A percentile compares a stretch with the other conserved stretches of the same genome.
phyloP scores from a whole-genome alignment of 2,113 vertebrate genomes.

The Suncus etruscus region DNA sequence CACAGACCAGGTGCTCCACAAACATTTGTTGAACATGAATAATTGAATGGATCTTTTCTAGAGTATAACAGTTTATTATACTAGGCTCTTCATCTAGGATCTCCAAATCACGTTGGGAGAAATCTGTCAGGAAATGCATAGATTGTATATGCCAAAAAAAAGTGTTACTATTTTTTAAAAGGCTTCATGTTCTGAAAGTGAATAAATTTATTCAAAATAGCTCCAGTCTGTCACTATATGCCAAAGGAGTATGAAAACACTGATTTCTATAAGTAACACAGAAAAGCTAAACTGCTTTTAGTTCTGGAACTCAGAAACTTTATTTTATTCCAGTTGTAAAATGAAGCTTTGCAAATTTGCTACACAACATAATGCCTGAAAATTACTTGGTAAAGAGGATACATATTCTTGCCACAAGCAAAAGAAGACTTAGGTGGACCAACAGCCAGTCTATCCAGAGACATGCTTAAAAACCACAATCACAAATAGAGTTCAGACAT shows the following conservation, averaged over 20 bases:
- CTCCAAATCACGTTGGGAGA: not conserved
- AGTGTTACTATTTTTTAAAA: conserved; percentile 51
- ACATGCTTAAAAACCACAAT: no score
- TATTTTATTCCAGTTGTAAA: not conserved
- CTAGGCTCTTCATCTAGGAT: not conserved
- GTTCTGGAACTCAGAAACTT: not conserved
- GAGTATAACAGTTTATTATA: conserved; percentile 19
- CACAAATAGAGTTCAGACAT: no score
- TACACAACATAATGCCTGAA: not conserved
- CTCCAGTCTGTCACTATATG: not conserved
- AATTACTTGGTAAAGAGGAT: not conserved
- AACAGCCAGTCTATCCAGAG: not conserved
- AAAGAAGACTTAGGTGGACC: not conserved
- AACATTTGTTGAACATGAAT: conserved; percentile 45
- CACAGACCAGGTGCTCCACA: not conserved
- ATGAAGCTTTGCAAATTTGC: not conserved
- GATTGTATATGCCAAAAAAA: conserved; percentile 31
- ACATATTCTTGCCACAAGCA: not conserved
- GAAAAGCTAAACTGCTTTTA: not conserved
- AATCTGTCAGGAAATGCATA: not conserved
- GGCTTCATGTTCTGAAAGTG: not conserved
- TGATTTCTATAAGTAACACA: not conserved
- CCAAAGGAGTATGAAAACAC: not conserved
- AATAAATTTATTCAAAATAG: conserved; percentile 54
- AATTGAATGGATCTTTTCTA: conserved; percentile 14